Conservation (phyloP, 1,140 invertebrate species). For the Phenacoccus solenopsis region DNA sequence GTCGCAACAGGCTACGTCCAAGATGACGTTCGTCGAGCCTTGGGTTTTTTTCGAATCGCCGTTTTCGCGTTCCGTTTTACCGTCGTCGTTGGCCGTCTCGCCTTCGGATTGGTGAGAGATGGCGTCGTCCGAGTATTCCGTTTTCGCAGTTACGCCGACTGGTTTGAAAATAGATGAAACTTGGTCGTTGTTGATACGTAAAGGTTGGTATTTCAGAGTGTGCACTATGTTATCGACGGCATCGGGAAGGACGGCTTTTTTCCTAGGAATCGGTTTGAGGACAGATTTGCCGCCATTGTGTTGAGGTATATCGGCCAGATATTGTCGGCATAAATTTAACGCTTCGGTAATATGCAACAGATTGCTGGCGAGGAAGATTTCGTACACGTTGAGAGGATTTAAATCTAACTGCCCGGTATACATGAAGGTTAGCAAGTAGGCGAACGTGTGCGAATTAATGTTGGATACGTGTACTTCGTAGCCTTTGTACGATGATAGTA, state of each 20-base stretch:
- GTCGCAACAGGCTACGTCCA: constrained; percentile 76
- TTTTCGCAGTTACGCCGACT: not conserved
- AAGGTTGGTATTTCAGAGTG: constrained; percentile 8
- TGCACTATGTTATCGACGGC: constrained; percentile 22
- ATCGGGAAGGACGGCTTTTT: constrained; percentile 20
- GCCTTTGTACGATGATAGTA: constrained; percentile 34
- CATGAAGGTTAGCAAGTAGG: constrained; percentile 58
- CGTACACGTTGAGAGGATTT: constrained; percentile 56
- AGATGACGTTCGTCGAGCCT: constrained; percentile 38
- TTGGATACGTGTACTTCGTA: constrained; percentile 39
- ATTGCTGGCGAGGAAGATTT: constrained; percentile 56
- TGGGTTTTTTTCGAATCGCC: not conserved
- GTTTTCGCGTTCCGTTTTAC: not conserved
- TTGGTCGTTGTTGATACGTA: not conserved
- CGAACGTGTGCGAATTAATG: constrained; percentile 52
- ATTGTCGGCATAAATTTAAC: constrained; percentile 48
- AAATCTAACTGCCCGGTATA: constrained; percentile 59
- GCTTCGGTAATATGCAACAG: constrained; percentile 61
- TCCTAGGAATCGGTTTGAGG: constrained; percentile 37
- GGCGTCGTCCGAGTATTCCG: not conserved
- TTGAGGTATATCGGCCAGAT: constrained; percentile 33
- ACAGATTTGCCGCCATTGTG: constrained; percentile 25
- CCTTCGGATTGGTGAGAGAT: not conserved
- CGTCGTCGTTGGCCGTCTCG: not conserved
- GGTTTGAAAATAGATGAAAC: not conserved